Percentiles rank a stretch among this genome's conserved stretches.
Evolutionary conservation across 1,140 invertebrate species (phyloP).

Genomic region (Mya arenaria): DNA sequence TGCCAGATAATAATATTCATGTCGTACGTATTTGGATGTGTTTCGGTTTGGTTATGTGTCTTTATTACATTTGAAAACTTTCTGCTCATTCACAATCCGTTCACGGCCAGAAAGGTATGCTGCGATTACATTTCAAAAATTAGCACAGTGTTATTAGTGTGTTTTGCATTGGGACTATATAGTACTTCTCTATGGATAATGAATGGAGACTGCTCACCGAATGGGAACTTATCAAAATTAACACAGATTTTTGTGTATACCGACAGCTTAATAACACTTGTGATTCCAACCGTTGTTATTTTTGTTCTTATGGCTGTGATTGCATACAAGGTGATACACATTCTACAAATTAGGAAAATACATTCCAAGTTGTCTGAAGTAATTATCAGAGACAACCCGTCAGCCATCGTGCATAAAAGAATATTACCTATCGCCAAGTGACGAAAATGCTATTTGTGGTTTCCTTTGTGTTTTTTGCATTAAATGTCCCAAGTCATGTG

Average conservation of each 20-base stretch:
- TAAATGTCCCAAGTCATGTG: slow-evolving; percentile 87
- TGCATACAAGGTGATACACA: slow-evolving; percentile 1
- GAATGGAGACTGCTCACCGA: slow-evolving; percentile 23
- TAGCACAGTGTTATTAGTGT: slow-evolving; percentile 52
- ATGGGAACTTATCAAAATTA: slow-evolving; percentile 54
- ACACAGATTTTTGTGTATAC: slow-evolving; percentile 83
- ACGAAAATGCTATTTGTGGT: slow-evolving; percentile 92
- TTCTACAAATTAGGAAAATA: slow-evolving; percentile 27
- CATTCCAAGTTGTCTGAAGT: slow-evolving; percentile 38
- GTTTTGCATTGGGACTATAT: slow-evolving; percentile 68
- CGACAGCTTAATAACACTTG: slow-evolving; percentile 83
- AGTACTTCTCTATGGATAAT: slow-evolving; percentile 72
- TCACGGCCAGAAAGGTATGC: slow-evolving; percentile 69
- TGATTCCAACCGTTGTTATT: slow-evolving; percentile 82
- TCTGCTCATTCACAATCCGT: slow-evolving; percentile 75
- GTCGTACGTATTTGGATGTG: slow-evolving; percentile 75
- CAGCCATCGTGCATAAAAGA: background rate
- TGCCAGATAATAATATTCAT: slow-evolving; percentile 78
- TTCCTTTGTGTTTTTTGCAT: slow-evolving; percentile 88
- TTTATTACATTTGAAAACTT: slow-evolving; percentile 71
- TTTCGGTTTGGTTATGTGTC: slow-evolving; percentile 79
- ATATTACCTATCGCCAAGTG: slow-evolving; percentile 85
- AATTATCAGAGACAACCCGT: too few species aligned
- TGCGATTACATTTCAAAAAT: slow-evolving; percentile 67
- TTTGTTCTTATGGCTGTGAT: slow-evolving; percentile 39